These are phyloP conservation scores for Sinodicranocentrus sp. DNA, from an alignment of 2,888 invertebrate genomes.

Conservation along the genomic window DNA sequence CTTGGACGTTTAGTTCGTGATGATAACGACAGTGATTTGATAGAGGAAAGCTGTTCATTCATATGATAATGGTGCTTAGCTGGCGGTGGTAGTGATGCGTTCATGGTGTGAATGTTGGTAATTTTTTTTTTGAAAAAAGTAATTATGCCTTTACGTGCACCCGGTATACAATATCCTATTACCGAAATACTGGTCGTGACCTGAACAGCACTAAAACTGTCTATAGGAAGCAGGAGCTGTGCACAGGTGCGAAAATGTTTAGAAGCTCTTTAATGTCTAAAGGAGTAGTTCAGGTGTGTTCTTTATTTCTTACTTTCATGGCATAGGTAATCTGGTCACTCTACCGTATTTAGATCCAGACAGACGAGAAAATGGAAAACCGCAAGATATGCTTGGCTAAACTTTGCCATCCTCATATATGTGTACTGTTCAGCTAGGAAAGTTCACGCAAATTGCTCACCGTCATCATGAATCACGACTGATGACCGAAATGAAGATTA, in stretches of 20 bases:
- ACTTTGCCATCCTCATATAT: neutral
- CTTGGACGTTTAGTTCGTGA: too few relatives aligned
- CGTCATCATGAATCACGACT: slow-evolving; percentile 45
- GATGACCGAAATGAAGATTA: slow-evolving; percentile 26
- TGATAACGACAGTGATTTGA: too few relatives aligned
- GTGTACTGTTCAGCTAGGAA: neutral
- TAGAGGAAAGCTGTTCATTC: too few relatives aligned
- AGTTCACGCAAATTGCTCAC: slow-evolving; percentile 41
- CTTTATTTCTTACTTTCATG: too few relatives aligned
- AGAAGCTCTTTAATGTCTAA: too few relatives aligned
- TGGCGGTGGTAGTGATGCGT: too few relatives aligned
- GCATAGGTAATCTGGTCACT: neutral
- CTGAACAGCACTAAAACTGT: slow-evolving; percentile 42
- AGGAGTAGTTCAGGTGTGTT: too few relatives aligned
- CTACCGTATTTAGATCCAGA: neutral
- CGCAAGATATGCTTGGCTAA: too few relatives aligned
- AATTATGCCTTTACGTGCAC: slow-evolving; percentile 19
- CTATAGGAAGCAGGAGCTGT: neutral
- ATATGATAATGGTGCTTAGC: too few relatives aligned
- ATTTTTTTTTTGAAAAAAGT: too few relatives aligned
- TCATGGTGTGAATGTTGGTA: too few relatives aligned
- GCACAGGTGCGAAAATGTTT: neutral
- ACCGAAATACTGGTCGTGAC: slow-evolving; percentile 46
- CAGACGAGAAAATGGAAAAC: slow-evolving; percentile 26
- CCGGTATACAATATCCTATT: neutral